These are phyloP conservation scores for Schizaphis graminum DNA, from an alignment of 2,888 invertebrate species.

Conservation along the genomic window DNA sequence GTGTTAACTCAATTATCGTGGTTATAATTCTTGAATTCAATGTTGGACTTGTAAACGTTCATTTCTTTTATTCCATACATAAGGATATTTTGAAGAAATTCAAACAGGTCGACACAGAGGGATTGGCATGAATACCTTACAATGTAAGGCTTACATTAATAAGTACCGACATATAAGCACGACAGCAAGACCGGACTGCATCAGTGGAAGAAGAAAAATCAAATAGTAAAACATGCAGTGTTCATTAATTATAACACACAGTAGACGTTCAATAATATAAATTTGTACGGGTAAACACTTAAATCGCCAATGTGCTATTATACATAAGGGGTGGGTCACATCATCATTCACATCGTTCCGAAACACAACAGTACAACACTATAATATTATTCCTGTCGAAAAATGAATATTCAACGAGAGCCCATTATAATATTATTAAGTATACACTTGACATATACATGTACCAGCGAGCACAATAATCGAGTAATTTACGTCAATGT, in stretches of 20 bases:
- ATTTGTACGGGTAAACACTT: background rate
- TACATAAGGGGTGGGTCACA: background rate
- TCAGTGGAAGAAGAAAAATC: background rate
- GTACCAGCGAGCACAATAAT: background rate
- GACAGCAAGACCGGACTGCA: background rate
- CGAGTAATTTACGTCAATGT: constrained; percentile 14
- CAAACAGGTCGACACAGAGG: background rate
- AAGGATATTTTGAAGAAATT: background rate
- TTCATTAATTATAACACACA: background rate
- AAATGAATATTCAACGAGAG: constrained; percentile 1
- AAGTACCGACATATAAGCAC: background rate
- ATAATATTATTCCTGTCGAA: background rate
- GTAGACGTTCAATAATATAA: background rate
- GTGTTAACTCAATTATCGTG: background rate
- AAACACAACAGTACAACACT: background rate
- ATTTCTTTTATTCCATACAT: background rate
- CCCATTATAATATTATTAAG: background rate
- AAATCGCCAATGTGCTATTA: background rate
- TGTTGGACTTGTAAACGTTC: background rate
- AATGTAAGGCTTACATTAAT: background rate
- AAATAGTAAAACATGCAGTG: background rate
- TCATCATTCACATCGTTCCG: background rate
- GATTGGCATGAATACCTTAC: too few species aligned
- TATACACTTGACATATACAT: background rate
- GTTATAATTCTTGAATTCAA: background rate